These are phyloP conservation scores for Fabriciana adippe DNA, from an alignment of 2,888 invertebrate genomes.

Conservation along the genomic window DNA sequence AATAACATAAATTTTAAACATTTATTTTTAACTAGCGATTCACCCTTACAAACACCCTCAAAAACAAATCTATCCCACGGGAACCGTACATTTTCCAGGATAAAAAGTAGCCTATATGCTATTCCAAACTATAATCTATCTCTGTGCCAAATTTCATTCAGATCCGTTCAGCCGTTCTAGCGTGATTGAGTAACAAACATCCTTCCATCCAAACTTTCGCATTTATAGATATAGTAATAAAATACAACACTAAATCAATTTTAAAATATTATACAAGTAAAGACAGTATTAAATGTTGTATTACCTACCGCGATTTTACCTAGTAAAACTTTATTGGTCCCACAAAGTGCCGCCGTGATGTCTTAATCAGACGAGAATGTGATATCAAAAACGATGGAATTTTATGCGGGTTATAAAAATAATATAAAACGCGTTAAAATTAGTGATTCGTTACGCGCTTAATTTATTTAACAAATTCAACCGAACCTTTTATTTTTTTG, in stretches of 20 bases:
- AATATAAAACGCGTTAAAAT: slow-evolving; percentile 36
- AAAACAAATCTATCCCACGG: no score
- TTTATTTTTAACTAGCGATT: no score
- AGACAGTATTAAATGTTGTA: background rate
- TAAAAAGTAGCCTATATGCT: no score
- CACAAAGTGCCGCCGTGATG: slow-evolving; percentile 29
- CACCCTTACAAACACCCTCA: no score
- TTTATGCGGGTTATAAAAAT: slow-evolving; percentile 36
- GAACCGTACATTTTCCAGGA: no score
- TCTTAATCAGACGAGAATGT: slow-evolving; percentile 38
- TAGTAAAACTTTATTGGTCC: slow-evolving; percentile 26
- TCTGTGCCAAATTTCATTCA: no score
- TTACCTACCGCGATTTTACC: slow-evolving; percentile 18
- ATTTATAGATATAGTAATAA: no score
- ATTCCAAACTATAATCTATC: no score
- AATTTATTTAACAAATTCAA: slow-evolving; percentile 34
- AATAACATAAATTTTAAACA: no score
- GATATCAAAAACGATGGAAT: slow-evolving; percentile 35
- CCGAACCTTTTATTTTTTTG: slow-evolving; percentile 6
- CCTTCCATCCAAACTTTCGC: no score
- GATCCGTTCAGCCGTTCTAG: no score
- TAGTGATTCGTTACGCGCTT: slow-evolving; percentile 38
- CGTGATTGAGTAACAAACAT: no score
- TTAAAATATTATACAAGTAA: background rate
- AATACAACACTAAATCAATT: background rate